These are phyloP conservation scores for Butorides virescens DNA, from an alignment of 2,113 vertebrate species.

Conservation along the genomic window DNA sequence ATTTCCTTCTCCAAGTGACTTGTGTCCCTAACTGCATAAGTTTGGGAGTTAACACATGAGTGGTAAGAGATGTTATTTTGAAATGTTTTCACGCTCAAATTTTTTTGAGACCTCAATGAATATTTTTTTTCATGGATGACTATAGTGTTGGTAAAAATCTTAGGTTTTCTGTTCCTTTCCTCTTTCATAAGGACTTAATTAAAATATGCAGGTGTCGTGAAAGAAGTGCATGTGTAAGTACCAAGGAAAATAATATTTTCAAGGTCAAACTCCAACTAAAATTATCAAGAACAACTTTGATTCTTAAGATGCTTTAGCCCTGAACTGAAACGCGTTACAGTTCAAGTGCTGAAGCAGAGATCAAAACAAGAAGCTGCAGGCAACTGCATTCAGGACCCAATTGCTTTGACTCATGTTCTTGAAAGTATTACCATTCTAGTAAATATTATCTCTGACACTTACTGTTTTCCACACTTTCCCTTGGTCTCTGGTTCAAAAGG, in stretches of 20 bases:
- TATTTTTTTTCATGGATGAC: not conserved
- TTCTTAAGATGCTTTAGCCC: constrained; percentile 27
- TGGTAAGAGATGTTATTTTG: not conserved
- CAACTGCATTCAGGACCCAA: constrained; percentile 19
- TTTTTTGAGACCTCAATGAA: not conserved
- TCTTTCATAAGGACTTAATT: not conserved
- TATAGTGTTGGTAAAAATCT: not conserved
- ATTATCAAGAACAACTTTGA: not conserved
- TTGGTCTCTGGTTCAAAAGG: not conserved
- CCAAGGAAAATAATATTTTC: not conserved
- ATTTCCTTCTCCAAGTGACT: not conserved
- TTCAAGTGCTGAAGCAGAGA: constrained; percentile 1
- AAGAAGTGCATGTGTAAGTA: not conserved
- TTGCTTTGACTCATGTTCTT: constrained; percentile 40
- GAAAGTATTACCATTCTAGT: not conserved
- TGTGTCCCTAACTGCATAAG: not conserved
- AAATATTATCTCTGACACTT: constrained; percentile 1
- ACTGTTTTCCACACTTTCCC: not conserved
- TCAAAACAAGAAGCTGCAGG: constrained; percentile 8
- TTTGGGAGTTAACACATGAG: not conserved
- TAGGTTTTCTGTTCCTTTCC: not conserved
- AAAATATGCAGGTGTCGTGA: not conserved
- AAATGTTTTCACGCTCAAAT: not conserved
- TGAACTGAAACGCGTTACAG: constrained; percentile 8
- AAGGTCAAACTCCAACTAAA: not conserved